phyloP scores from a whole-genome alignment of 2,113 vertebrate genomes.

The Talpa occidentalis region DNA sequence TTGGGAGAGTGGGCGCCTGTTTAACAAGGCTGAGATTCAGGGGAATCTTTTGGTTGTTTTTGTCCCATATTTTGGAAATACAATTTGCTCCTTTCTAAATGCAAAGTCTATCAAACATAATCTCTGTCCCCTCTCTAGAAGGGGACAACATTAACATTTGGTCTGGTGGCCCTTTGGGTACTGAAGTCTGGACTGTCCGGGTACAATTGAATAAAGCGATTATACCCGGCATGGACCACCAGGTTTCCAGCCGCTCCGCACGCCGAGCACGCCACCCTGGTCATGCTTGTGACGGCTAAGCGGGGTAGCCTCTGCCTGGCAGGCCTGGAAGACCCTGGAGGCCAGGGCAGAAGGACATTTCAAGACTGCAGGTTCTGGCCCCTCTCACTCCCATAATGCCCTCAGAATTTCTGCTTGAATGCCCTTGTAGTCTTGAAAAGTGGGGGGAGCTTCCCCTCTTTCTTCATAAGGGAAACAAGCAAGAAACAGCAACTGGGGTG shows the following conservation, averaged over 20 bases:
- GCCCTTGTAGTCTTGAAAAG: neutral
- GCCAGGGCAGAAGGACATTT: neutral
- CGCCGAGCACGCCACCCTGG: neutral
- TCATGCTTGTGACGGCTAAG: neutral
- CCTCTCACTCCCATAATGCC: neutral
- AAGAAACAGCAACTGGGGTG: neutral
- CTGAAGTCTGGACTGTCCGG: neutral
- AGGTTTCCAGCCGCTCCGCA: neutral
- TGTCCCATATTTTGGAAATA: conserved; percentile 22
- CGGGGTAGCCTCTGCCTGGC: neutral
- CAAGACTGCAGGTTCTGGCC: neutral
- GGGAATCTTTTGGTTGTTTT: neutral
- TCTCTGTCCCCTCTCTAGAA: neutral
- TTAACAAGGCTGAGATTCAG: neutral
- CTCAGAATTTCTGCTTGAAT: neutral
- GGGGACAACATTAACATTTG: neutral
- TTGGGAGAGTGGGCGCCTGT: neutral
- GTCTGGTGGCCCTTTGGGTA: neutral
- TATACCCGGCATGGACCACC: neutral
- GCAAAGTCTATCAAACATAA: neutral
- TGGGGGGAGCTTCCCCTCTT: neutral
- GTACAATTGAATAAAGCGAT: too few relatives aligned
- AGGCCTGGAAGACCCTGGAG: neutral
- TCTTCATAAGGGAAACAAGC: neutral
- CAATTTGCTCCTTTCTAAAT: conserved; percentile 28